A percentile compares a stretch with the other conserved stretches of the same genome.
Conservation (phyloP, 2,888 invertebrate species). For the Conchocele bisecta region DNA sequence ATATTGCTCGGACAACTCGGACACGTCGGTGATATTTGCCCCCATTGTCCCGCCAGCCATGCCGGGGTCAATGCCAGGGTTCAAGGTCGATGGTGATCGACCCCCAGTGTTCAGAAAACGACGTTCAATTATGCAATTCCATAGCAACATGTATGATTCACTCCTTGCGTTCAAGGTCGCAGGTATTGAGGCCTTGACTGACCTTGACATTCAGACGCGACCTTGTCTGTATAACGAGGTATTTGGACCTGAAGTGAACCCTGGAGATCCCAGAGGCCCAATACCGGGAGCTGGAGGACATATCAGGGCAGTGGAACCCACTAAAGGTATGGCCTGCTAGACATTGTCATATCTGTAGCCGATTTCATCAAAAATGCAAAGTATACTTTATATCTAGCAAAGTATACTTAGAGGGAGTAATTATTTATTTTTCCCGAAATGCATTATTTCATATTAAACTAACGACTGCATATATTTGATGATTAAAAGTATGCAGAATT, state of each 20-base stretch:
- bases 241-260: constrained; percentile 29
- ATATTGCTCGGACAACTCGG: constrained; percentile 45
- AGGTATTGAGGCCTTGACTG: constrained; percentile 84
- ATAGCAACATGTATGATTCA: constrained; percentile 69
- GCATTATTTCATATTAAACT: too few species aligned
- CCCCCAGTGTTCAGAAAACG: constrained; percentile 29
- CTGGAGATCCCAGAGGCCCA: constrained; percentile 50
- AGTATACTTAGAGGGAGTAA: too few species aligned
- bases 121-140: constrained; percentile 48
- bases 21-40: constrained; percentile 32
- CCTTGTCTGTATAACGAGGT: constrained; percentile 75
- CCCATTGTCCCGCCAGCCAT: constrained; percentile 5
- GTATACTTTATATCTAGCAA: too few species aligned
- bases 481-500: too few species aligned
- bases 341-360: too few species aligned
- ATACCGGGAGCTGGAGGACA: constrained; percentile 34
- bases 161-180: constrained; percentile 71
- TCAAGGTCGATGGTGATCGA: constrained; percentile 6
- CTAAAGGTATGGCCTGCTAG: constrained; percentile 32
- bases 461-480: too few species aligned
- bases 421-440: too few species aligned
- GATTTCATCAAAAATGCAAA: too few species aligned
- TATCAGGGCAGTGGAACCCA: constrained; percentile 20
- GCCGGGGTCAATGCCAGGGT: background rate
- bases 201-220: constrained; percentile 85